Conservation (phyloP, 2,888 invertebrate species). For the Magallana nippona region DNA sequence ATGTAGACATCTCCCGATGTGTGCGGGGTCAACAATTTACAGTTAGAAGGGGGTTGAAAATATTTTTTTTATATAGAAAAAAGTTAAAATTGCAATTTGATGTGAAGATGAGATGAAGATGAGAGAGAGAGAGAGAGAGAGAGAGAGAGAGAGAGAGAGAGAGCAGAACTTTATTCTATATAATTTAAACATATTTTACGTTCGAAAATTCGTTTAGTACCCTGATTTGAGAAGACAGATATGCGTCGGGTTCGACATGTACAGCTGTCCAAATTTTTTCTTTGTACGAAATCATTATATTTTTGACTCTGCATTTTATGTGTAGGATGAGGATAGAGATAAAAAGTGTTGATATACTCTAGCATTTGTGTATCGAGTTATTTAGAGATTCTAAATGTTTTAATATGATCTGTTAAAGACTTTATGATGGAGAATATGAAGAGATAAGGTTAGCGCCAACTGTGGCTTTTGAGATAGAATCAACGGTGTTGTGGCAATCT, state of each 20-base stretch:
- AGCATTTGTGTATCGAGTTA: constrained; percentile 40
- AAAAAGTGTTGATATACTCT: constrained; percentile 32
- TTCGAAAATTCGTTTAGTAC: too few relatives aligned
- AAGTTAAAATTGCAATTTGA: neutral
- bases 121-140: constrained; percentile 35
- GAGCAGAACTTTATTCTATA: neutral
- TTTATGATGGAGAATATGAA: constrained; percentile 39
- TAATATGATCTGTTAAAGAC: constrained; percentile 41
- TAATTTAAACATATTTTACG: neutral
- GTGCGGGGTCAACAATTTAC: neutral
- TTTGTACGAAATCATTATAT: constrained; percentile 21
- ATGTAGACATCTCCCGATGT: neutral
- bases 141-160: constrained; percentile 37
- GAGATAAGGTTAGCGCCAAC: constrained; percentile 39
- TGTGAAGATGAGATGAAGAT: neutral
- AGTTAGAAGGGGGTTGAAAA: neutral
- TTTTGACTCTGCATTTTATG: constrained; percentile 33
- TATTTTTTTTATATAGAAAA: neutral
- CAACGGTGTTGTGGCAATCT: constrained; percentile 3
- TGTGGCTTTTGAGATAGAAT: constrained; percentile 33
- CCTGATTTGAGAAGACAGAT: neutral
- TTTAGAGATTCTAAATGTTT: constrained; percentile 43
- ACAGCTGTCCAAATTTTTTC: constrained; percentile 11
- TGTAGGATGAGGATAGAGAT: constrained; percentile 20
- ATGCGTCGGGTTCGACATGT: constrained; percentile 22